phyloP scores from a whole-genome alignment of 2,888 invertebrate species.

The Drosophila phalerata region DNA sequence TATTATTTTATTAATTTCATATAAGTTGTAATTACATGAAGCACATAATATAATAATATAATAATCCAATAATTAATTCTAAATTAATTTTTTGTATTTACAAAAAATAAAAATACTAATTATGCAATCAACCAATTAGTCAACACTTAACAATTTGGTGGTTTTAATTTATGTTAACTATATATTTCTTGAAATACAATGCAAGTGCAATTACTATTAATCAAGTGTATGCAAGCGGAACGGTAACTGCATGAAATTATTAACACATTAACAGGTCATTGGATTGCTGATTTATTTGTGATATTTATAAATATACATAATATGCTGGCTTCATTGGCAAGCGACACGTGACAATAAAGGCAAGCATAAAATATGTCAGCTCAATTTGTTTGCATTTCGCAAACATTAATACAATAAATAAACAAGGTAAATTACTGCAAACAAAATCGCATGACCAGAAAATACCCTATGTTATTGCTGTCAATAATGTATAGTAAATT shows the following conservation, averaged over 20 bases:
- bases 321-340: conserved; percentile 54
- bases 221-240: conserved; percentile 40
- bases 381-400: conserved; percentile 62
- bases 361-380: conserved; percentile 46
- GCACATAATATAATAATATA: no score
- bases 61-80: no score
- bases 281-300: conserved; percentile 67
- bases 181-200: conserved; percentile 9
- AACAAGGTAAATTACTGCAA: conserved; percentile 7
- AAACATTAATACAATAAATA: conserved; percentile 69
- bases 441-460: background rate
- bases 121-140: background rate
- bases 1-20: no score
- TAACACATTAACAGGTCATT: conserved; percentile 71
- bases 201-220: conserved; percentile 47
- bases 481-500: background rate
- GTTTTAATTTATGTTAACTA: background rate
- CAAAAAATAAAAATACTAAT: no score
- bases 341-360: conserved; percentile 70
- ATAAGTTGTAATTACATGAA: no score
- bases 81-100: no score
- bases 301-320: conserved; percentile 69
- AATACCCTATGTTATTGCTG: conserved; percentile 8
- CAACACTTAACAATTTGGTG: background rate
- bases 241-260: conserved; percentile 56